phyloP scores from a whole-genome alignment of 2,113 vertebrate species.

The Rhabdornis inornatus region DNA sequence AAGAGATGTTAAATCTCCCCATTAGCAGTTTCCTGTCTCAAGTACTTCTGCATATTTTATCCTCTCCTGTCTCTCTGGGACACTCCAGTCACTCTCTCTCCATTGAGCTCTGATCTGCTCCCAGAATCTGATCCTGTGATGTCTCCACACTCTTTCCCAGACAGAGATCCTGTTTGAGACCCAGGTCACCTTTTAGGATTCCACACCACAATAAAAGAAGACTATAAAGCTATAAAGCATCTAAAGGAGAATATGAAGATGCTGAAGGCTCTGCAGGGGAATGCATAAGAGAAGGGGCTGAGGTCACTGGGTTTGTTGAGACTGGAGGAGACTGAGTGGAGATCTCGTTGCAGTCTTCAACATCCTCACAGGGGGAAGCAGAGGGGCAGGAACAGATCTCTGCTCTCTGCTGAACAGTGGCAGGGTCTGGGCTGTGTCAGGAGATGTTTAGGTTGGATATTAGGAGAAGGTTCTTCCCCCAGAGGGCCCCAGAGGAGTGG shows the following conservation, averaged over 20 bases:
- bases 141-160: background rate
- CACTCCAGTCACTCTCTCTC: background rate
- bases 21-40: background rate
- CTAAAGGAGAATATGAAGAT: background rate
- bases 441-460: background rate
- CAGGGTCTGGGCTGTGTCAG: background rate
- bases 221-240: background rate
- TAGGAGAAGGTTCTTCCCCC: background rate
- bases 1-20: background rate
- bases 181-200: background rate
- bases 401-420: background rate
- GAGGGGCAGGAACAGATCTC: background rate
- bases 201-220: background rate
- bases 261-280: background rate
- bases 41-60: background rate
- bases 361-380: background rate
- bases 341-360: rapidly evolving
- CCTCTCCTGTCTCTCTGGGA: background rate
- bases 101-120: background rate
- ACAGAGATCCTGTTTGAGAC: background rate
- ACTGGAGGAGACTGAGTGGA: background rate
- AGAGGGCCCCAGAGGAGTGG: background rate
- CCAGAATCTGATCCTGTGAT: background rate
- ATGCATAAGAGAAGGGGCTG: background rate
- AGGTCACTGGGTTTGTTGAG: background rate